Conservation (phyloP, 2,888 invertebrate genomes). For the Mythimna vitellina region DNA sequence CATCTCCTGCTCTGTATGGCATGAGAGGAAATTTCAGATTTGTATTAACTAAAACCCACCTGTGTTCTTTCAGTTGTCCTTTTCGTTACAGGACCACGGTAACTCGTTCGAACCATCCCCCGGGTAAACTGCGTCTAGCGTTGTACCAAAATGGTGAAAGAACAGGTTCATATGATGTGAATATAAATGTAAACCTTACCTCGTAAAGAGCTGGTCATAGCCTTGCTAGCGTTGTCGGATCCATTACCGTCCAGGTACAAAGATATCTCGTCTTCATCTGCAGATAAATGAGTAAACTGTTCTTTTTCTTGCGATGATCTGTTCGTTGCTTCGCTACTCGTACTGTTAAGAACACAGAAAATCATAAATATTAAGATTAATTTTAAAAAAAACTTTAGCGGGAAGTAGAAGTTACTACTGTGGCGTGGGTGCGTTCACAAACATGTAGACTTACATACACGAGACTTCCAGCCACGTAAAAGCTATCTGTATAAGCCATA, state of each 20-base stretch:
- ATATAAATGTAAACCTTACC: slow-evolving; percentile 66
- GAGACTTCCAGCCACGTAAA: too few relatives aligned
- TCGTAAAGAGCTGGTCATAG: slow-evolving; percentile 78
- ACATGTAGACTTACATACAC: too few relatives aligned
- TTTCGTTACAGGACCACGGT: too few relatives aligned
- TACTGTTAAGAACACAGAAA: slow-evolving; percentile 77
- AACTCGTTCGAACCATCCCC: too few relatives aligned
- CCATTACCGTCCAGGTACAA: slow-evolving; percentile 93
- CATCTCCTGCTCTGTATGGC: too few relatives aligned
- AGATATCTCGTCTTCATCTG: slow-evolving; percentile 96
- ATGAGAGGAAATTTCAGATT: too few relatives aligned
- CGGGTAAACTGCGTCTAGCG: neutral
- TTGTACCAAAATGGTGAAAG: neutral
- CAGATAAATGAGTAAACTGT: slow-evolving; percentile 92
- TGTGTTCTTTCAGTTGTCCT: too few relatives aligned
- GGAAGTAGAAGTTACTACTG: too few relatives aligned
- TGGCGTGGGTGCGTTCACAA: too few relatives aligned
- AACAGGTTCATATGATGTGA: neutral
- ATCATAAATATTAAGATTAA: neutral
- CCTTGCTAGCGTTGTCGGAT: slow-evolving; percentile 76
- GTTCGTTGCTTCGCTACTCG: slow-evolving; percentile 88
- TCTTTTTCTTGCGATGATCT: slow-evolving; percentile 88
- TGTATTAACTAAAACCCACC: too few relatives aligned
- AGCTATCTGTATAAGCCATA: too few relatives aligned
- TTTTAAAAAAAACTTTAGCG: neutral